Evolutionary conservation across 2,888 invertebrate species (phyloP).

Genomic region (Dione juno): DNA sequence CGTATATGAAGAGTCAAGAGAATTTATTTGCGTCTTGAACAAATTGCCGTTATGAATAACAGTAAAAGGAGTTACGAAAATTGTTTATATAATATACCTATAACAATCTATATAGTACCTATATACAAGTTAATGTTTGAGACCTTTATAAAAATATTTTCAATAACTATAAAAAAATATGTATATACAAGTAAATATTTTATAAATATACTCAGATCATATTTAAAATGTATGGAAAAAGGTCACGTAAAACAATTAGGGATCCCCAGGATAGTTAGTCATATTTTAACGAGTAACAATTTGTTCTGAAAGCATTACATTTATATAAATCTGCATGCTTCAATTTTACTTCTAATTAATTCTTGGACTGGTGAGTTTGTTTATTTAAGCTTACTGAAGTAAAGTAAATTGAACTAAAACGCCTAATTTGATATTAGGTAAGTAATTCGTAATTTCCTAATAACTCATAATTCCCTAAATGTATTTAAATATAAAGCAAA

Average conservation of each 20-base stretch:
- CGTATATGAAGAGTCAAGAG: constrained; percentile 6
- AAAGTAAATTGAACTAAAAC: not conserved
- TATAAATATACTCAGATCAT: not conserved
- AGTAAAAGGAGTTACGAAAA: not conserved
- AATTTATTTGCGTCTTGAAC: constrained; percentile 23
- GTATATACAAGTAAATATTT: too few species aligned
- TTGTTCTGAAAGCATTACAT: not conserved
- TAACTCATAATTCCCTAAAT: too few species aligned
- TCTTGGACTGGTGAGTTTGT: not conserved
- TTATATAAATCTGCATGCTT: not conserved
- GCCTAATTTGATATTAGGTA: not conserved
- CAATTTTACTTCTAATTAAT: not conserved
- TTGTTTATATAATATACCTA: not conserved
- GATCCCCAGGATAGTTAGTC: not conserved
- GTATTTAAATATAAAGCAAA: not conserved
- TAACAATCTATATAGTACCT: too few species aligned
- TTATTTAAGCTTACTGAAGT: too few species aligned
- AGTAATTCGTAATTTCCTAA: too few species aligned
- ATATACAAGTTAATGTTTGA: too few species aligned
- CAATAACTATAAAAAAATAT: too few species aligned
- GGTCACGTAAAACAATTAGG: not conserved
- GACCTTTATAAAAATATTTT: not conserved
- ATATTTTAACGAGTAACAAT: not conserved
- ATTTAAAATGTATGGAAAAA: not conserved
- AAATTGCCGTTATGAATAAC: constrained; percentile 20